phyloP scores from a whole-genome alignment of 2,113 vertebrate genomes.

The Chaenogobius annularis region DNA sequence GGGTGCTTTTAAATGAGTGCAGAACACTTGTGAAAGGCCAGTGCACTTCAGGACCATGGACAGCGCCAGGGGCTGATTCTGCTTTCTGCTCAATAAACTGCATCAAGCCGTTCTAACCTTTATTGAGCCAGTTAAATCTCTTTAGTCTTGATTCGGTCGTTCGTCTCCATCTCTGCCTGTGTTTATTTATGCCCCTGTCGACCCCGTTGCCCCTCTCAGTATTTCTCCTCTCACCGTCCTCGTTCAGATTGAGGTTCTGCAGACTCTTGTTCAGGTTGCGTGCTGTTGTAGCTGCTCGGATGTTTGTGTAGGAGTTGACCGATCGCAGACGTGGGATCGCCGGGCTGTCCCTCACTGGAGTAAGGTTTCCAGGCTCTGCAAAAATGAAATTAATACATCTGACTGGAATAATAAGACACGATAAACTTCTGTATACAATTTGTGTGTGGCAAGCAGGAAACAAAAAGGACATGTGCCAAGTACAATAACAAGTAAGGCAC shows the following conservation, averaged over 20 bases:
- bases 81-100: neutral
- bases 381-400: neutral
- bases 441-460: too few species aligned
- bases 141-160: slow-evolving; percentile 8
- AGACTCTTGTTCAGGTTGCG: slow-evolving; percentile 95
- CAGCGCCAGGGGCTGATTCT: neutral
- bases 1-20: neutral
- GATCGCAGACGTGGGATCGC: slow-evolving; percentile 91
- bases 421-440: too few species aligned
- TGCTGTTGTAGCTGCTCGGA: slow-evolving; percentile 87
- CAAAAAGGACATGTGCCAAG: too few species aligned
- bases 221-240: slow-evolving; percentile 79
- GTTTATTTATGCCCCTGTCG: neutral
- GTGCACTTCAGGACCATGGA: slow-evolving; percentile 41
- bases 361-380: slow-evolving; percentile 88
- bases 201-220: neutral
- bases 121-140: slow-evolving; percentile 8
- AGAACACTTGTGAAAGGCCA: neutral
- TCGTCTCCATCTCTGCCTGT: neutral
- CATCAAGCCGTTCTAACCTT: neutral
- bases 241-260: slow-evolving; percentile 96
- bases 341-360: slow-evolving; percentile 88
- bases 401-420: too few species aligned
- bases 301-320: slow-evolving; percentile 98
- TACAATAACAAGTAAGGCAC: too few species aligned